Conservation (phyloP, 2,888 invertebrate species). For the Tenthredo amoena region DNA sequence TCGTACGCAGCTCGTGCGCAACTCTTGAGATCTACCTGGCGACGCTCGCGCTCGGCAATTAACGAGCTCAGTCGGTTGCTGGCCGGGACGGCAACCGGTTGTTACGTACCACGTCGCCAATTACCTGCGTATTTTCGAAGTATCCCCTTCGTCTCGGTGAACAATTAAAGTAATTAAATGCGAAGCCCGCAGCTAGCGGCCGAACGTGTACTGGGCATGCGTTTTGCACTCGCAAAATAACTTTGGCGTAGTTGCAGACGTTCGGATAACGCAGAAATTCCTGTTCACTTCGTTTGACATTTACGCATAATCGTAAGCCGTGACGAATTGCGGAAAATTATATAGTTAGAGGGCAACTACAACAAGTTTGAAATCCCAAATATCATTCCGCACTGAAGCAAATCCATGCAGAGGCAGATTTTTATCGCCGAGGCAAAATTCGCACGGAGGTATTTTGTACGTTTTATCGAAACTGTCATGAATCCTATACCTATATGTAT, state of each 20-base stretch:
- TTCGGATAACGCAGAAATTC: constrained; percentile 22
- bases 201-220: constrained; percentile 25
- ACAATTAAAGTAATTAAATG: constrained; percentile 51
- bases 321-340: constrained; percentile 42
- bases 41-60: constrained; percentile 45
- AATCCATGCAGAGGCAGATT: constrained; percentile 2
- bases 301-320: constrained; percentile 13
- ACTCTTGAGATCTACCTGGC: constrained; percentile 49
- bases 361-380: neutral
- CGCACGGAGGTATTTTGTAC: neutral
- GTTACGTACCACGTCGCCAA: constrained; percentile 49
- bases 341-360: neutral
- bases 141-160: constrained; percentile 49
- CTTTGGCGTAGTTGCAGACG: constrained; percentile 21
- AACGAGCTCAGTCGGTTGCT: constrained; percentile 48
- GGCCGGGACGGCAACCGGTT: constrained; percentile 47
- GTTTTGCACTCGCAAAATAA: constrained; percentile 40
- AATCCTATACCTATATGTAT: neutral
- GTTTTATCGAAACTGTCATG: constrained; percentile 5
- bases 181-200: constrained; percentile 30
- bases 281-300: constrained; percentile 20
- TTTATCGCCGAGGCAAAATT: constrained; percentile 19
- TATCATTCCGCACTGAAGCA: neutral
- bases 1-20: constrained; percentile 50
- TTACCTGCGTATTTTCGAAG: constrained; percentile 50